A percentile compares a stretch with the other conserved stretches of the same genome.
These are phyloP conservation scores for Hyperopisus bebe DNA, from an alignment of 2,113 vertebrate species.

Conservation along the genomic window DNA sequence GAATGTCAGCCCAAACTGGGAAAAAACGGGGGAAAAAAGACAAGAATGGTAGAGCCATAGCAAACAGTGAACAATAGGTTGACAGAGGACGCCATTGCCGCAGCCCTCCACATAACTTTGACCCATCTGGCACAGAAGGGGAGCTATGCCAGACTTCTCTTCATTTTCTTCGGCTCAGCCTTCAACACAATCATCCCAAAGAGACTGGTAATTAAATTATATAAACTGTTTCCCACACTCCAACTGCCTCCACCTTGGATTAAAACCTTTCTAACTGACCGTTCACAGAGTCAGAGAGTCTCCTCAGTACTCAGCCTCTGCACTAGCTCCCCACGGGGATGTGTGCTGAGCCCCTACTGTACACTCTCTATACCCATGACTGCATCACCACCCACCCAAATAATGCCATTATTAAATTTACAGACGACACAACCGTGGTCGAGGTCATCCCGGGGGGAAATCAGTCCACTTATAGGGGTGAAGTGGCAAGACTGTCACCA, in stretches of 20 bases:
- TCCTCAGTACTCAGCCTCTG: background rate
- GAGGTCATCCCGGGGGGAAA: no score
- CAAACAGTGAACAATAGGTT: background rate
- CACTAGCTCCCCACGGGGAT: no score
- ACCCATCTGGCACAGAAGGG: background rate
- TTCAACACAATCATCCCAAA: background rate
- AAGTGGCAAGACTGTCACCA: no score
- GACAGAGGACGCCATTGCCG: no score
- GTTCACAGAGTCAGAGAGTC: background rate
- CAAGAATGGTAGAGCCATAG: background rate
- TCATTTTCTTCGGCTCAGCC: background rate
- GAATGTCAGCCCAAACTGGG: conserved; percentile 80
- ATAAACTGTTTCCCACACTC: background rate
- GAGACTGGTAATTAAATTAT: background rate
- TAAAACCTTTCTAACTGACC: background rate
- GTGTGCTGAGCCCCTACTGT: no score
- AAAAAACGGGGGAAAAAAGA: background rate
- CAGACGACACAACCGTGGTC: no score
- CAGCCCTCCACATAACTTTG: background rate
- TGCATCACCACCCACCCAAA: background rate
- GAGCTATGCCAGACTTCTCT: background rate
- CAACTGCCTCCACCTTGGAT: background rate
- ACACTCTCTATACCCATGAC: no score
- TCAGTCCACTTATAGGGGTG: no score
- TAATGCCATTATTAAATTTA: background rate